Evolutionary conservation across 2,113 vertebrate species (phyloP), one percentile per base, ranked within the genome.

Genomic region (Hirundichthys speculiger): DNA sequence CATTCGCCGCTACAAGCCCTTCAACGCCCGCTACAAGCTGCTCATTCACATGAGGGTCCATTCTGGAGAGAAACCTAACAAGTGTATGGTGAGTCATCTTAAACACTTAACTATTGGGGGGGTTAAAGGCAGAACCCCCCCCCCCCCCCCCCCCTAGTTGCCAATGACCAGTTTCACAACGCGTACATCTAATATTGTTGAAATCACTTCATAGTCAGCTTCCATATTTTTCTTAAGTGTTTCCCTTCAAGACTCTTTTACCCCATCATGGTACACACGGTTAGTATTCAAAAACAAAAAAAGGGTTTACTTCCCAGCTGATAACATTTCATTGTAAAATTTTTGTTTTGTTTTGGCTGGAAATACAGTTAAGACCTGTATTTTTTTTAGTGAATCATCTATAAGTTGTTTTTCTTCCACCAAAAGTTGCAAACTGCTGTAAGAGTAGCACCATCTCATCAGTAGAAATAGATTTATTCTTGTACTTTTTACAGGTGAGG

Each of bases 11-110:
- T 98, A 98, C 85, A 98, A 98, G 79, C 97, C 98, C 80, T 99
- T 99, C 93, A 99, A 99, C 13, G 98, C 98, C 45, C 98, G 98
- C 79, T 99, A 99, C 93, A 99, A 99, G 90, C 94, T 99, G 87
- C 95, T 99, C 84, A 99, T 99, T 90, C 98, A 99, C 87, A 99
- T 99, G 97, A 95, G 97, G 70, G 98, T 99, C 80, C 98, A 99
- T 91, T 99, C 98, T 0, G 98, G 98, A 52, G 98, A 99, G 89
- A 99, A 99, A 88, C 98, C 98, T 51, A 99, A 99, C 94, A 99
- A 98, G 86, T 99, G 98, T 51, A 99, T 99, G 98, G 98, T 99
- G 90, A 98, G 97, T 96, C 70, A 30, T 27, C 25, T 54, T 15
- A 53, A 71, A 46, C 47, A 63, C 21, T 41, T 25, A 20, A 57